Evolutionary conservation across 2,888 invertebrate species (phyloP).

Genomic region (Bembecia ichneumoniformis): DNA sequence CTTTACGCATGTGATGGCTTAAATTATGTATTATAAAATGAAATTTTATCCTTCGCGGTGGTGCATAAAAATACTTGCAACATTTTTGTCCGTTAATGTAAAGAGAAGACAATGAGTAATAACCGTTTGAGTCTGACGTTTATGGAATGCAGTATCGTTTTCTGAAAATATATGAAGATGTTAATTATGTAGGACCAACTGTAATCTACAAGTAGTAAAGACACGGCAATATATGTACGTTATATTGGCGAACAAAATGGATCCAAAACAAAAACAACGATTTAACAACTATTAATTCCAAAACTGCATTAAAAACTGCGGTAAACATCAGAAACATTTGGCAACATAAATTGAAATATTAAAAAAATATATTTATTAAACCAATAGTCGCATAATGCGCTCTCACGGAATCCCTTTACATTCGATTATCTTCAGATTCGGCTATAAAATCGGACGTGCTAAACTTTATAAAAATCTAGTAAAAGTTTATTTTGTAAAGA

Average conservation of each 20-base stretch:
- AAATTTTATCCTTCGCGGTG: too few relatives aligned
- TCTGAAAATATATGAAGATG: slow-evolving; percentile 27
- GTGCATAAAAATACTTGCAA: too few relatives aligned
- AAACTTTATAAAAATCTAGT: too few relatives aligned
- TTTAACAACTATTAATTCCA: background rate
- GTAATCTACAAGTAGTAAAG: slow-evolving; percentile 17
- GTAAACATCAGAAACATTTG: background rate
- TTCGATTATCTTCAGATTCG: slow-evolving; percentile 15
- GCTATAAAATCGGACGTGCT: slow-evolving; percentile 22
- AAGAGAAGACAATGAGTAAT: slow-evolving; percentile 34
- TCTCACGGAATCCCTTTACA: slow-evolving; percentile 12
- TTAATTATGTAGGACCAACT: slow-evolving; percentile 25
- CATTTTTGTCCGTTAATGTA: slow-evolving; percentile 13
- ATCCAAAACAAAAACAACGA: background rate
- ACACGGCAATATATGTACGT: slow-evolving; percentile 3
- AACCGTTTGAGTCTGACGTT: slow-evolving; percentile 30
- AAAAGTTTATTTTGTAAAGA: too few relatives aligned
- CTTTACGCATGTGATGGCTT: too few relatives aligned
- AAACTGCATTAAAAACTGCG: background rate
- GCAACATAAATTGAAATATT: slow-evolving; percentile 3
- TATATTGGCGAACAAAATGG: background rate
- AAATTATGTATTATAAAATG: too few relatives aligned
- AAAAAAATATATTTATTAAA: slow-evolving; percentile 8
- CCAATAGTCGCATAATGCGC: slow-evolving; percentile 10
- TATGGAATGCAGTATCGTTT: slow-evolving; percentile 24